phyloP scores from a whole-genome alignment of 2,888 invertebrate genomes.

The Cephalotes varians region DNA sequence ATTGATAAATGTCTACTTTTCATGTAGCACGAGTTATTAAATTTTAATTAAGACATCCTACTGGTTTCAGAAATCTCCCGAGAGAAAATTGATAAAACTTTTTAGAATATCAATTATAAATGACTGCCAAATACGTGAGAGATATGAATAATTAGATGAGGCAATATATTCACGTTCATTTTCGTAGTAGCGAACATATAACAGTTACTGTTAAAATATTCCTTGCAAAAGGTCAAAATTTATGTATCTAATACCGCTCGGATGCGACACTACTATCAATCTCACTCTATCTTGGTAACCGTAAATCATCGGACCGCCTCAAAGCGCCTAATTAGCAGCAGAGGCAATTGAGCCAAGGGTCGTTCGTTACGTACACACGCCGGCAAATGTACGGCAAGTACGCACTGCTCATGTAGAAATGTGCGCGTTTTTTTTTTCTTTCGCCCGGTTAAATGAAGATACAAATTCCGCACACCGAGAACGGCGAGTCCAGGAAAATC shows the following conservation, averaged over 20 bases:
- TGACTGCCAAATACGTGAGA: neutral
- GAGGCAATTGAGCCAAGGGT: slow-evolving; percentile 41
- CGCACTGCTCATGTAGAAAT: slow-evolving; percentile 7
- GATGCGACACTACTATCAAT: slow-evolving; percentile 15
- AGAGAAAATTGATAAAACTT: slow-evolving; percentile 1
- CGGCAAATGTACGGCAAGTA: slow-evolving; percentile 2
- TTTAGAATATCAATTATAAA: slow-evolving; percentile 11
- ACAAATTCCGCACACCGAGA: slow-evolving; percentile 9
- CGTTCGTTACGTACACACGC: slow-evolving; percentile 19
- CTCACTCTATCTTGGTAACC: slow-evolving; percentile 8
- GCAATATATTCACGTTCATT: neutral
- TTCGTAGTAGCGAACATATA: neutral
- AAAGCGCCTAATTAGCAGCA: slow-evolving; percentile 43
- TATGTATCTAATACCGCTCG: slow-evolving; percentile 40
- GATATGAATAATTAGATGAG: neutral
- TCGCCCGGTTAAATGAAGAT: slow-evolving; percentile 13
- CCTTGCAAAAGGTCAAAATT: slow-evolving; percentile 8
- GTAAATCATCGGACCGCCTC: slow-evolving; percentile 31
- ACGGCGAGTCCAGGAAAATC: slow-evolving; percentile 9
- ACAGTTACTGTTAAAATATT: neutral
- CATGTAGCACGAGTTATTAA: neutral
- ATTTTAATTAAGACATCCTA: neutral
- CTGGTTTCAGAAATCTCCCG: neutral
- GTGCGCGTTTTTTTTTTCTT: slow-evolving; percentile 4
- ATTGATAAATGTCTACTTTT: neutral